Percentiles rank a stretch among this genome's conserved stretches.
Conservation (phyloP, 2,888 invertebrate species). For the Lysandra bellargus region DNA sequence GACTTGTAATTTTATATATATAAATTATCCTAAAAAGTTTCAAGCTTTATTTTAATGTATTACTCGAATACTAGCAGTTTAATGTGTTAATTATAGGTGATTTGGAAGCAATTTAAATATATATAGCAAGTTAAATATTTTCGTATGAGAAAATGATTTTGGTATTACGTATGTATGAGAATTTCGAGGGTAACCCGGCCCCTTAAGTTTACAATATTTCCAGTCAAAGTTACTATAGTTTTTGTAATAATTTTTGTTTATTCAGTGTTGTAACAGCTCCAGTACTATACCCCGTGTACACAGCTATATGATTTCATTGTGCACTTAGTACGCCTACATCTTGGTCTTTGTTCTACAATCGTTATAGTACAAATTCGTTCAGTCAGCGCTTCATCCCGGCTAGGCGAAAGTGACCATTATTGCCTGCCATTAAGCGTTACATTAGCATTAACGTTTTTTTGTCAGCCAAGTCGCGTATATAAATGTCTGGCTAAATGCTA, state of each 20-base stretch:
- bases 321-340: constrained; percentile 50
- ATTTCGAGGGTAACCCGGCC: no score
- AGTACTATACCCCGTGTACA: constrained; percentile 42
- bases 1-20: no score
- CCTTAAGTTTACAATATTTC: no score
- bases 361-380: constrained; percentile 46
- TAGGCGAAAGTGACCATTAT: constrained; percentile 35
- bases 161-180: no score
- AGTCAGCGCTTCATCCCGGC: constrained; percentile 36
- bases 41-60: no score
- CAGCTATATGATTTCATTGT: constrained; percentile 61
- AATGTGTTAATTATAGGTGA: no score
- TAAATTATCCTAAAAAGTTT: no score
- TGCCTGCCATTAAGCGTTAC: constrained; percentile 22
- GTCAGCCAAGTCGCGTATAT: not conserved
- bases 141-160: no score
- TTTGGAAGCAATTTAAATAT: no score
- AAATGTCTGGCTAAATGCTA: constrained; percentile 20
- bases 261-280: constrained; percentile 46
- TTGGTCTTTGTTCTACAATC: constrained; percentile 46
- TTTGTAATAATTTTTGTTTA: not conserved
- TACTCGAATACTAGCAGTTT: no score
- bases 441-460: constrained; percentile 14
- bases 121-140: no score
- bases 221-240: no score